Evolutionary conservation across 2,888 invertebrate genomes (phyloP).

Genomic region (Synanthedon andrenaeformis): DNA sequence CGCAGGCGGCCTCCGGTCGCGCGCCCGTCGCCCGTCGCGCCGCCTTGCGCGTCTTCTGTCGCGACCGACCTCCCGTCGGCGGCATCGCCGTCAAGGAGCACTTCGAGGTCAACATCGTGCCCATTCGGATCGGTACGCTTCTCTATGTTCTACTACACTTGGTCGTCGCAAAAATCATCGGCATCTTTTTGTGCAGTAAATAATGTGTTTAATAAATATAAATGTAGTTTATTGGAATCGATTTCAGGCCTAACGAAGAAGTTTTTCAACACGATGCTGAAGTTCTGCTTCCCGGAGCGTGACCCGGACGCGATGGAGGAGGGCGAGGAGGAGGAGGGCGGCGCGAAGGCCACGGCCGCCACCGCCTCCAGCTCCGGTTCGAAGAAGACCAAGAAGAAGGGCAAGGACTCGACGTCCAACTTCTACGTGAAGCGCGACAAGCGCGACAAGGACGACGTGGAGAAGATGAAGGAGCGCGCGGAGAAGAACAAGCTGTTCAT

Average conservation of each 20-base stretch:
- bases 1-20: conserved; percentile 70
- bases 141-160: neutral
- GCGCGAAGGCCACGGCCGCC: conserved; percentile 40
- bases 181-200: too few relatives aligned
- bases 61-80: conserved; percentile 97
- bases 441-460: conserved; percentile 92
- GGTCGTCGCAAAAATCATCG: too few relatives aligned
- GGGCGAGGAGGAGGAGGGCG: conserved; percentile 68
- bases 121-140: conserved; percentile 83
- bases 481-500: conserved; percentile 98
- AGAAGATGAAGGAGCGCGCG: conserved; percentile 98
- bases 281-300: conserved; percentile 96
- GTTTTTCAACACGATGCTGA: conserved; percentile 96
- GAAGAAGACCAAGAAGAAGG: conserved; percentile 66
- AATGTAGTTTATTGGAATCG: conserved; percentile 81
- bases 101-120: conserved; percentile 98
- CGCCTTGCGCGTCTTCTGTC: conserved; percentile 92
- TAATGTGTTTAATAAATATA: too few relatives aligned
- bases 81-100: conserved; percentile 99
- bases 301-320: conserved; percentile 87
- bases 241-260: conserved; percentile 90
- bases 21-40: conserved; percentile 94
- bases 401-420: conserved; percentile 83
- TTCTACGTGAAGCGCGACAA: conserved; percentile 90
- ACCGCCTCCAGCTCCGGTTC: conserved; percentile 58